Evolutionary conservation across 2,888 invertebrate species (phyloP), one percentile per base, ranked within the genome.

Genomic region (Leptarthrus brevirostris): DNA sequence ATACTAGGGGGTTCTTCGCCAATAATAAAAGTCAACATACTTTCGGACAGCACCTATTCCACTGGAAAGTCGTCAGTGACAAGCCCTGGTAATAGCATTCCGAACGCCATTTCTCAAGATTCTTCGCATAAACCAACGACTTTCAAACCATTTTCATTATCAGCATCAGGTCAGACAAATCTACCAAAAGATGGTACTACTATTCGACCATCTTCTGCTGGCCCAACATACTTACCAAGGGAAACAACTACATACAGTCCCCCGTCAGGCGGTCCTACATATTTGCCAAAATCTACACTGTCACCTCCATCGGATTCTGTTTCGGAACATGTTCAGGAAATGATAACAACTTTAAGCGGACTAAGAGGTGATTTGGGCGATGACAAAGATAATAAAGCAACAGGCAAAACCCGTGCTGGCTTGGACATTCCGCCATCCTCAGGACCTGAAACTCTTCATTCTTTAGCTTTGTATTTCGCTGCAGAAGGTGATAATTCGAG

Each of bases 381-480:
- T 24, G 82, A 85, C 1, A 80, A 80, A 2, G 80, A 75, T 5
- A 72, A 80, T 18, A 87, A 87, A 36, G 87, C 86, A 76, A 84
- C 84, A 56, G 85, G 85, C 1, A 87, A 86, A 53, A 85, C 87
- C 26, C 86, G 91, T 75, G 87, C 88, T 36, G 92, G 91, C 2
- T 83, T 92, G n/a, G 86, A 90, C 4, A 89, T 91, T 6, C 92
- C 92, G 2, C 90, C 91, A 14, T 92, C 93, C 0, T 88, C 91
- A 0, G 92, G 93, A 0, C 93, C 93, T 0, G 91, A 92, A 81
- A 92, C 93, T 0, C 85, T 93, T 10, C 92, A 93, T 78, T 92
- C 93, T 0, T 82, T 94, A 53, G 93, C 94, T 0, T 88, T 92
- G 77, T 94, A 94, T 80, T 94, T 93, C 81, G 93, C 93, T 2